A percentile compares a stretch with the other conserved stretches of the same genome.
These are phyloP conservation scores for Stegodyphus dumicola DNA, from an alignment of 1,140 invertebrate genomes.

Conservation along the genomic window DNA sequence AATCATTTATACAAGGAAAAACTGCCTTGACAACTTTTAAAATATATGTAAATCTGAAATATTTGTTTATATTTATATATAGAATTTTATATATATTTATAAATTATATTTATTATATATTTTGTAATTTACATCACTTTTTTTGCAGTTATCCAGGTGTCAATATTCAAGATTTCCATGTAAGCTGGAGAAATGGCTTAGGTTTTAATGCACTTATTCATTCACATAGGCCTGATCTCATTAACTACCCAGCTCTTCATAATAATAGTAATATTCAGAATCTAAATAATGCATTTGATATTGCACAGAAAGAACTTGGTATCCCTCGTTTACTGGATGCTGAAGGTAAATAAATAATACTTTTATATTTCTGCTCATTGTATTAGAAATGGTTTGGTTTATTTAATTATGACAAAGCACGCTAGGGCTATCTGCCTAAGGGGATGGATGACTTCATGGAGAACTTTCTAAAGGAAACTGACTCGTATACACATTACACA, in stretches of 20 bases:
- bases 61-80: background rate
- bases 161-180: slow-evolving; percentile 72
- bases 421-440: too few relatives aligned
- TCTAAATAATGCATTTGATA: slow-evolving; percentile 94
- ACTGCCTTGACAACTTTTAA: too few relatives aligned
- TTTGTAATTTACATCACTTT: background rate
- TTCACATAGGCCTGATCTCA: slow-evolving; percentile 91
- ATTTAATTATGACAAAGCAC: too few relatives aligned
- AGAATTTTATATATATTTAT: background rate
- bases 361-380: background rate
- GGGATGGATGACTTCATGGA: too few relatives aligned
- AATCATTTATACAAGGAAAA: too few relatives aligned
- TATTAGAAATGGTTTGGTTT: background rate
- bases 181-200: slow-evolving; percentile 94
- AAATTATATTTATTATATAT: background rate
- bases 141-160: slow-evolving; percentile 68
- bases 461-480: too few relatives aligned
- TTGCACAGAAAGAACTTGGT: slow-evolving; percentile 90
- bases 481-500: too few relatives aligned
- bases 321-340: slow-evolving; percentile 87
- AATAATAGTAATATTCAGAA: slow-evolving; percentile 87
- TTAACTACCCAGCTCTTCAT: slow-evolving; percentile 84
- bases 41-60: background rate
- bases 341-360: slow-evolving; percentile 73
- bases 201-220: slow-evolving; percentile 98